Evolutionary conservation across 2,888 invertebrate genomes (phyloP).

Genomic region (Adelphocoris suturalis): DNA sequence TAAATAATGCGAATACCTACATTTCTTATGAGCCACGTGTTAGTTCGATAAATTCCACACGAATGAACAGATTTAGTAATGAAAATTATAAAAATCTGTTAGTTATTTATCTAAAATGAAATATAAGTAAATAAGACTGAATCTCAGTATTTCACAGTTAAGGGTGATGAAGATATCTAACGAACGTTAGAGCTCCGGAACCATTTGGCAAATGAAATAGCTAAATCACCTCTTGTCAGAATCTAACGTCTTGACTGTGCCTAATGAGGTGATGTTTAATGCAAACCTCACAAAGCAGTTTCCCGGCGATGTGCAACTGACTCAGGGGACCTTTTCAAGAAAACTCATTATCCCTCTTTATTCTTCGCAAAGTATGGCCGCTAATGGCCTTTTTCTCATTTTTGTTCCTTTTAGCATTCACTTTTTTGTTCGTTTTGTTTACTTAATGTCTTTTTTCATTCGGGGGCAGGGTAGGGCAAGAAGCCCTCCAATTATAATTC

Average conservation of each 20-base stretch:
- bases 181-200: not conserved
- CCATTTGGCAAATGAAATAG: slow-evolving; percentile 56
- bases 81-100: no score
- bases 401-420: slow-evolving; percentile 37
- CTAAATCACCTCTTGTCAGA: slow-evolving; percentile 53
- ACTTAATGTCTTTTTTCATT: slow-evolving; percentile 20
- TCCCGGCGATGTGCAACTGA: slow-evolving; percentile 50
- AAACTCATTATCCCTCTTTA: slow-evolving; percentile 69
- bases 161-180: not conserved
- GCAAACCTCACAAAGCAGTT: slow-evolving; percentile 65
- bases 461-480: not conserved
- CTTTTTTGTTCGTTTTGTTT: slow-evolving; percentile 40
- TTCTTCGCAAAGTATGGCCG: slow-evolving; percentile 68
- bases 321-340: slow-evolving; percentile 50
- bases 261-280: slow-evolving; percentile 68
- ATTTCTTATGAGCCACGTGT: no score
- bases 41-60: no score
- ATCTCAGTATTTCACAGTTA: not conserved
- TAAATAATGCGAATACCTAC: no score
- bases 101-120: no score
- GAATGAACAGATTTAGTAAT: no score
- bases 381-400: slow-evolving; percentile 62
- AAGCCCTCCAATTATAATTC: slow-evolving; percentile 59
- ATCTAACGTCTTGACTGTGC: slow-evolving; percentile 60
- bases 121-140: not conserved